These are phyloP conservation scores for Psilopogon haemacephalus DNA, from an alignment of 2,113 vertebrate species.

Conservation along the genomic window DNA sequence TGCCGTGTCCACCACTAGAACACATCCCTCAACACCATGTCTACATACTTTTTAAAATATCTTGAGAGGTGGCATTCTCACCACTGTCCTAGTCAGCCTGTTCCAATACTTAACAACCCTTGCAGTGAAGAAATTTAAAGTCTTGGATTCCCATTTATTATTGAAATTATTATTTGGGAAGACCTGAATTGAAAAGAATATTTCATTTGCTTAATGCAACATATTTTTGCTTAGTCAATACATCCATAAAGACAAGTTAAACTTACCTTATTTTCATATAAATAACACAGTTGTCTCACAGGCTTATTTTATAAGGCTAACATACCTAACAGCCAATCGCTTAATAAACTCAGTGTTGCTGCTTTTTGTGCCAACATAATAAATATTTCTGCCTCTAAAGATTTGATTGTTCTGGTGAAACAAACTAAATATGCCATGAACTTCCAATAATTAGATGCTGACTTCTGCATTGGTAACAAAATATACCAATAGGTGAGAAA, in stretches of 20 bases:
- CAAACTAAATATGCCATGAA: background rate
- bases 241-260: background rate
- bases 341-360: background rate
- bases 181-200: background rate
- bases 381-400: background rate
- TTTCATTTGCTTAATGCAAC: background rate
- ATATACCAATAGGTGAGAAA: accelerated
- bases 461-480: background rate
- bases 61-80: too few species aligned
- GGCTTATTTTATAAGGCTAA: background rate
- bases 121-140: background rate
- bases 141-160: background rate
- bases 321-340: background rate
- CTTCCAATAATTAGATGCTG: background rate
- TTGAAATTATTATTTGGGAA: background rate
- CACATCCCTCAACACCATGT: too few species aligned
- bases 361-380: background rate
- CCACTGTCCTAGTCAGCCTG: too few species aligned
- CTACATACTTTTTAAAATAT: too few species aligned
- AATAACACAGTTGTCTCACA: background rate
- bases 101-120: too few species aligned
- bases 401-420: background rate
- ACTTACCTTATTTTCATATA: background rate
- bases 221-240: background rate
- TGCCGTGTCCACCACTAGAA: background rate